These are phyloP conservation scores for Eospalax fontanierii DNA, from an alignment of 2,797 vertebrate species.

Conservation along the genomic window DNA sequence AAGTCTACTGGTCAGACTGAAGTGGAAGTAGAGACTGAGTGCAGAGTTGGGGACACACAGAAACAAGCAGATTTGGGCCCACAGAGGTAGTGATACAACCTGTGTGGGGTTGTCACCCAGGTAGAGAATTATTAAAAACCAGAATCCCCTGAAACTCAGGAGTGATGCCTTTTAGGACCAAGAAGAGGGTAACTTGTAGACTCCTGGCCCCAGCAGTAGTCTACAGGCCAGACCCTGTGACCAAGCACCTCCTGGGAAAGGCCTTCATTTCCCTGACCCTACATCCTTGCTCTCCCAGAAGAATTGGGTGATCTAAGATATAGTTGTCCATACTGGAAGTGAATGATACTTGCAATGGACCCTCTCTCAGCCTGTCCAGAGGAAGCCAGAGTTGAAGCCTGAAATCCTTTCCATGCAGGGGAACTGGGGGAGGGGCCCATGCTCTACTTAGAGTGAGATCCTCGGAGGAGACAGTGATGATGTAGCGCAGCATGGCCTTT, in stretches of 20 bases:
- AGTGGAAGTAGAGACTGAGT: neutral
- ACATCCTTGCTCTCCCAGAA: neutral
- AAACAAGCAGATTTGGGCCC: neutral
- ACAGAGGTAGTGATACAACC: too few species aligned
- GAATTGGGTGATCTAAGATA: fast-evolving
- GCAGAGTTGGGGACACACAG: neutral
- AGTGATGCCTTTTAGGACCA: neutral
- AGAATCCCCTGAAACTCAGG: neutral
- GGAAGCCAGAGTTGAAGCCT: neutral
- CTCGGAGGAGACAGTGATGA: neutral
- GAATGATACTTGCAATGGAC: neutral
- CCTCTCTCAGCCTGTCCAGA: neutral
- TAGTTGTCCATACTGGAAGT: neutral
- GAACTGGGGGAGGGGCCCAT: fast-evolving
- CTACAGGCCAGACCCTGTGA: neutral
- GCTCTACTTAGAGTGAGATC: too few species aligned
- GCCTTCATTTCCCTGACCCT: neutral
- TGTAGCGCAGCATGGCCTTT: neutral
- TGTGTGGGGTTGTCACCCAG: neutral
- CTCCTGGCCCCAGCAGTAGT: neutral
- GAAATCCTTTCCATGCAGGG: fast-evolving
- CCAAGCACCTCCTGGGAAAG: neutral
- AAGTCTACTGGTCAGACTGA: neutral
- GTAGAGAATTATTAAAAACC: neutral
- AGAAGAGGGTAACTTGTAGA: neutral